Percentiles rank a stretch among this genome's conserved stretches.
Conservation (phyloP, 2,797 vertebrate genomes). For the Brotogeris chrysoptera region DNA sequence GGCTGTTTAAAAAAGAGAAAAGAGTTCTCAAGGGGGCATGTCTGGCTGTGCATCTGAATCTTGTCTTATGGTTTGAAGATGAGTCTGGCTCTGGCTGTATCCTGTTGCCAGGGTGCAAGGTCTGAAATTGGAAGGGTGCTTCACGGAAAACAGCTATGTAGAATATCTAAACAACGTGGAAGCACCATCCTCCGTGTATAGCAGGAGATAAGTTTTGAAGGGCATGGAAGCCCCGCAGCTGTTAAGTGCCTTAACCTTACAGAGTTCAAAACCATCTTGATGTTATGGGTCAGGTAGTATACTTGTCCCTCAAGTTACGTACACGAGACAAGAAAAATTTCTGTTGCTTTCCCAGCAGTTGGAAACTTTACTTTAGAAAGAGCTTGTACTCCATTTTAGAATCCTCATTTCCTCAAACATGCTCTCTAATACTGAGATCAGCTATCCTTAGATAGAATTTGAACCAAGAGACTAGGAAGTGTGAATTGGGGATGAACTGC, state of each 20-base stretch:
- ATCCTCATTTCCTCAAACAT: background rate
- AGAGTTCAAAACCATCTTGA: background rate
- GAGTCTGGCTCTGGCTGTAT: background rate
- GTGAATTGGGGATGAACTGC: background rate
- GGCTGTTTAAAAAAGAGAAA: background rate
- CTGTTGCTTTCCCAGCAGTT: background rate
- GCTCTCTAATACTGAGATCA: background rate
- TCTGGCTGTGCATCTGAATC: background rate
- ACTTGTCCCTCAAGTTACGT: background rate
- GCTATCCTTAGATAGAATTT: background rate
- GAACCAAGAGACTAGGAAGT: background rate
- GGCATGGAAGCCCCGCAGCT: background rate
- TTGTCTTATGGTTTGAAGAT: background rate
- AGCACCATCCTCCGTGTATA: background rate
- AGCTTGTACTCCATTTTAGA: background rate
- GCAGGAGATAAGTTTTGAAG: background rate
- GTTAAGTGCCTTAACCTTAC: background rate
- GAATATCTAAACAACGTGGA: background rate
- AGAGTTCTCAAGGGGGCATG: background rate
- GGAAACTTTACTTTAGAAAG: background rate
- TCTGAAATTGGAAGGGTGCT: background rate
- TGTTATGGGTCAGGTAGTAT: background rate
- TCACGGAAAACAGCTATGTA: background rate
- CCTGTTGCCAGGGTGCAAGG: background rate
- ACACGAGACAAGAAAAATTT: background rate